phyloP scores from a whole-genome alignment of 1,140 invertebrate genomes.

The Vanessa tameamea region DNA sequence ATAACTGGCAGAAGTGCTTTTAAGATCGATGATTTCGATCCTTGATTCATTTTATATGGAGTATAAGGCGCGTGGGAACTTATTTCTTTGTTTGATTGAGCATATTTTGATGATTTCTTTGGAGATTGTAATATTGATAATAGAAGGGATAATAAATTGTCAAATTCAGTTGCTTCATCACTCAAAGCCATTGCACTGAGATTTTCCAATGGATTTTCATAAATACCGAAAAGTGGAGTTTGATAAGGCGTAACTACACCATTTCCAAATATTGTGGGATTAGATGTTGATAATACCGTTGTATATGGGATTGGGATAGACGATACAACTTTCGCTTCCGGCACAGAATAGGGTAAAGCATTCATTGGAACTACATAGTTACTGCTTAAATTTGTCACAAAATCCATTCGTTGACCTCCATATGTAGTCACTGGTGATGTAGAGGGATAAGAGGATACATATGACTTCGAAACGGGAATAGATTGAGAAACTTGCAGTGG shows the following conservation, averaged over 20 bases:
- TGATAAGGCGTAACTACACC: constrained; percentile 12
- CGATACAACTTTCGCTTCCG: constrained; percentile 18
- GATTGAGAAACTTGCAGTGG: constrained; percentile 18
- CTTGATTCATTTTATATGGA: constrained; percentile 15
- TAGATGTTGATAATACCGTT: constrained; percentile 27
- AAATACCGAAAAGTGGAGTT: constrained; percentile 12
- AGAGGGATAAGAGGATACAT: constrained; percentile 25
- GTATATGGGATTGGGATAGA: constrained; percentile 12
- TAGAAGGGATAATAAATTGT: constrained; percentile 17
- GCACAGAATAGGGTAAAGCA: constrained; percentile 10
- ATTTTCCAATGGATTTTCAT: constrained; percentile 16
- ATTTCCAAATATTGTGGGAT: constrained; percentile 18
- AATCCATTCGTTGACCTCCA: constrained; percentile 13
- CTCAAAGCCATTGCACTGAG: constrained; percentile 6
- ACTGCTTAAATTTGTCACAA: constrained; percentile 12
- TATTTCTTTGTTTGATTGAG: background rate
- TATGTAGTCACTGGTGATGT: constrained; percentile 17
- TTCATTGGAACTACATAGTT: constrained; percentile 16
- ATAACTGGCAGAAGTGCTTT: constrained; percentile 59
- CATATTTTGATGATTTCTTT: constrained; percentile 16
- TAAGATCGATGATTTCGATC: constrained; percentile 48
- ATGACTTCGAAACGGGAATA: constrained; percentile 23
- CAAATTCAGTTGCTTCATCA: constrained; percentile 10
- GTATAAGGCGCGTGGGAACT: constrained; percentile 10
- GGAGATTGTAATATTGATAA: constrained; percentile 22